Evolutionary conservation across 2,888 invertebrate genomes (phyloP).

Genomic region (Spodoptera picta): DNA sequence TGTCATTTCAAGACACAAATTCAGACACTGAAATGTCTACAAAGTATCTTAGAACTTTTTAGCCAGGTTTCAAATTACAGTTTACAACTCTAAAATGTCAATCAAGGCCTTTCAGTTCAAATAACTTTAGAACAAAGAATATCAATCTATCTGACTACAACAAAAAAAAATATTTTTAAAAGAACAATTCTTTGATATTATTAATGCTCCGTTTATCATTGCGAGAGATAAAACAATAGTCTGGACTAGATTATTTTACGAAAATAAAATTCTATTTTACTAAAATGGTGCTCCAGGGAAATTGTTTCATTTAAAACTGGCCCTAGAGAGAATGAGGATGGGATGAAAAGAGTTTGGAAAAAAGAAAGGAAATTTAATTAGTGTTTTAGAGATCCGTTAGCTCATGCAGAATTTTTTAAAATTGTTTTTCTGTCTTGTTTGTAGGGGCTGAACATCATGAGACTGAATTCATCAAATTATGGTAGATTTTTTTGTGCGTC

Average conservation of each 20-base stretch:
- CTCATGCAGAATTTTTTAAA: too few relatives aligned
- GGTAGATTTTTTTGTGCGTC: too few relatives aligned
- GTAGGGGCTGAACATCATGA: too few relatives aligned
- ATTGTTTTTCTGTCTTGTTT: too few relatives aligned
- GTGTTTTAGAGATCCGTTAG: too few relatives aligned
- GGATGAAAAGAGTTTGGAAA: too few relatives aligned
- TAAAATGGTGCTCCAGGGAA: slow-evolving; percentile 8
- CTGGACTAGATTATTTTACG: slow-evolving; percentile 4
- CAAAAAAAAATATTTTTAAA: neutral
- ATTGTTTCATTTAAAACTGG: slow-evolving; percentile 7
- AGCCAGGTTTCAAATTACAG: too few relatives aligned
- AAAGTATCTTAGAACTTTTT: neutral
- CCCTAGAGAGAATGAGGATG: neutral
- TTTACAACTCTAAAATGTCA: too few relatives aligned
- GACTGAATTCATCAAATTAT: too few relatives aligned
- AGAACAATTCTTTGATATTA: neutral
- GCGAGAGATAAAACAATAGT: slow-evolving; percentile 10
- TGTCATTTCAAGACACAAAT: too few relatives aligned
- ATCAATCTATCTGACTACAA: too few relatives aligned
- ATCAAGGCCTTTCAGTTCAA: neutral
- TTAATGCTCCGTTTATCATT: slow-evolving; percentile 14
- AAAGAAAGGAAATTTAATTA: too few relatives aligned
- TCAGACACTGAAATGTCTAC: slow-evolving; percentile 1
- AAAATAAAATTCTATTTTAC: slow-evolving; percentile 1
- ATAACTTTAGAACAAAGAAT: neutral